Evolutionary conservation across 1,140 invertebrate genomes (phyloP), one percentile per base, ranked within the genome.

Genomic region (Chironomus tepperi): DNA sequence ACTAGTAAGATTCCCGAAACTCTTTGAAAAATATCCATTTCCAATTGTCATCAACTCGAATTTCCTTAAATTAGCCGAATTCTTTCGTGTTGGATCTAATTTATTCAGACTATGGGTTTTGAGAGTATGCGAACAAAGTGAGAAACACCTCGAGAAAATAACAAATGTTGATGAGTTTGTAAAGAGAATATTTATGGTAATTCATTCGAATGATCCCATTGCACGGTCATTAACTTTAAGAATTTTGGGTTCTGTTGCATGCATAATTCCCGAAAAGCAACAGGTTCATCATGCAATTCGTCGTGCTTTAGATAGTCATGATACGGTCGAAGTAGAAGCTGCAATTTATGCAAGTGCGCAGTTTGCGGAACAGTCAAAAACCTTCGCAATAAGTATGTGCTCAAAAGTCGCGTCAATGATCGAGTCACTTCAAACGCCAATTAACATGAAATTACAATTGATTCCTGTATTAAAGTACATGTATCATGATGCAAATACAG

Each of bases 1-100:
- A 0, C 97, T 98, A 77, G 95, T 98, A 0, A 88, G 94, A 72
- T 98, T 97, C 85, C 96, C 96, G 0, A 87, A 91, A 65, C 83
- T 98, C 0, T 98, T 98, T 83, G 95, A 98, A 81, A 97, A 97
- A 84, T 98, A 98, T 83, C 96, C 96, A 2, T 99, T 98, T 83
- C 96, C 97, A 1, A 98, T 98, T 80, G 83, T 99, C 1, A 98
- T 99, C 21, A 99, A 98, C 83, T 97, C 97, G 0, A 97, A 96
- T 15, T 90, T 97, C 75, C 83, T 98, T 15, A 98, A 98, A 86
- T 82, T 98, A 64, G 92, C 95, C 0, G 96, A 98, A 86, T 93
- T 98, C 7, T 98, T 98, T 84, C 89, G 95, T 67, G 89, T 89
- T 79, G 95, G 96, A 2, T 93, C 88, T 65, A 98, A 98, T 82